Base-by-base conservation (phyloP, 1,140 invertebrate genomes). In the Eulimnadia texana region DNA sequence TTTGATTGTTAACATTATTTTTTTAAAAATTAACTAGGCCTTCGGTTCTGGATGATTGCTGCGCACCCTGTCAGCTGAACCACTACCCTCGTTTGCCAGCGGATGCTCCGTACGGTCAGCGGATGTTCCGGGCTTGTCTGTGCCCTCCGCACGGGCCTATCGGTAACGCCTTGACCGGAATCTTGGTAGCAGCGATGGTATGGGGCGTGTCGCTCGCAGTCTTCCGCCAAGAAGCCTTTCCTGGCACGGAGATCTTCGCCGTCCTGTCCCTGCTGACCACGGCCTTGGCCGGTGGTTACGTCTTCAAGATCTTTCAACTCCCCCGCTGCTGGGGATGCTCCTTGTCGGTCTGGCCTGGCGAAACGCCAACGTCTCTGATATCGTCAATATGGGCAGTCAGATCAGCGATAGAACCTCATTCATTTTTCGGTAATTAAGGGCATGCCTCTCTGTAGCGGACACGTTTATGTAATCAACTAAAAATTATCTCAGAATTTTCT, bases 261-360 rank as follows among this genome's bases (percentile, higher is more conserved):
- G 73, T 94, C 2, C 76, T 90, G 0, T 78, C 79, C 20, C 80
- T 93, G 29, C 82, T 81, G 3, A 60, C 73, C 1, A 50, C 53
- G 3, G 84, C 87, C 1, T 80, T 90, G 72, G 83, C 92, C 64
- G 88, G 84, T 6, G 90, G 90, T 50, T 86, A 84, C 79, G 66
- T 89, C 3, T 73, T 84, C 62, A 82, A 82, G 24, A 72, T 89
- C 27, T 80, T 86, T n/a, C 84, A 83, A 2, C 73, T 95, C 62
- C 92, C 92, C 81, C 89, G 0, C 76, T 96, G 0, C 84, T 91
- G 66, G 90, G 90, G 16, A 92, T 91, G 87, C 78, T 93, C 10
- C 68, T 89, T 61, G 83, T 85, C 23, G 90, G 89, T 60, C 81
- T 92, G 29, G 65, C 88, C 13, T 78, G 90, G 68, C 82, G 85